Evolutionary conservation across 2,888 invertebrate genomes (phyloP), one percentile per base, ranked within the genome.

Genomic region (Pyrocoelia pectoralis): DNA sequence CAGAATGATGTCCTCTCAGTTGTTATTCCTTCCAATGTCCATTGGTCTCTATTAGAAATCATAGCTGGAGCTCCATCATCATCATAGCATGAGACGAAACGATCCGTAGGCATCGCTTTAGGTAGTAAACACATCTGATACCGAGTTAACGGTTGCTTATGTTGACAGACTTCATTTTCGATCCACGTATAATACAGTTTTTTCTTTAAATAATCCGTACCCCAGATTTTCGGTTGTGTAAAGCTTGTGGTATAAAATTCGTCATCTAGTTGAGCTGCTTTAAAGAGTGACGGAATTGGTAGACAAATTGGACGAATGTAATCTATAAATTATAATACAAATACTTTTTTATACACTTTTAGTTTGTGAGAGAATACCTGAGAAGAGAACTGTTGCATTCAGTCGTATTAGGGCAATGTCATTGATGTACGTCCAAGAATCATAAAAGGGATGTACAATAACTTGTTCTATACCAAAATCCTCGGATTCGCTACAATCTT

Each of bases 221-320:
- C 15, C 12, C 14, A 17, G 1, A 17, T 1, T 10, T 33, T 15
- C 9, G 9, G 15, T 5, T 12, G 1, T 1, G 38, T 17, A 40
- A 52, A 52, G 17, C 52, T 52, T 4, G 52, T 17, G 1, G 52
- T 38, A 10, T 52, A 52, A 9, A 52, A 28, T 13, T n/a, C 14
- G 17, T 52, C 52, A 2, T 17, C 12, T 6, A 15, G 1, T 4
- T 38, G 6, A 12, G 52, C 12, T 38, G 8, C 4, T 6, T 4
- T 13, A 38, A 52, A 52, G 2, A 51, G 9, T 17, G 10, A 13
- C 5, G 52, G 52, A 1, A 17, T 40, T 1, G 52, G 52, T 12
- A 52, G 12, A 38, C 52, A 52, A 15, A 52, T 52, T 2, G 52
- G 52, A 38, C 52, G 52, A 15, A 52, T 38, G 38, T 14, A 38